Percentiles rank a stretch among this genome's conserved stretches.
Evolutionary conservation across 2,888 invertebrate species (phyloP).

Genomic region (Lasioglossum villosulum): DNA sequence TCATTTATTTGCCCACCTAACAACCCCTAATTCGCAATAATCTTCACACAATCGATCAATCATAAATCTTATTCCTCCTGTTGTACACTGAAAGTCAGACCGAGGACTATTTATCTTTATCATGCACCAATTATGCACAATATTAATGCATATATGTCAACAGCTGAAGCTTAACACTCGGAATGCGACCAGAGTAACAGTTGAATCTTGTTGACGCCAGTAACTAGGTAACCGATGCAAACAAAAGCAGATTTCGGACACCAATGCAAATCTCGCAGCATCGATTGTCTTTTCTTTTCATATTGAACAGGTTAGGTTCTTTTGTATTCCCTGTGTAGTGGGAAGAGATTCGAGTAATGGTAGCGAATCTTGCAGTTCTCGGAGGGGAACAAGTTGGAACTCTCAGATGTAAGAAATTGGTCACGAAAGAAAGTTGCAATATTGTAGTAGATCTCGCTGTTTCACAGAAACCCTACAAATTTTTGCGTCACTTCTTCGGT

Average conservation of each 20-base stretch:
- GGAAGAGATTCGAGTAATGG: no score
- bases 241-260: neutral
- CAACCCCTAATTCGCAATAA: neutral
- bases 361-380: no score
- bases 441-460: neutral
- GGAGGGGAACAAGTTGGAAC: no score
- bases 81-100: neutral
- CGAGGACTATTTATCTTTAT: neutral
- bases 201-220: neutral
- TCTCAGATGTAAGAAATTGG: neutral
- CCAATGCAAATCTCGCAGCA: neutral
- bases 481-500: neutral
- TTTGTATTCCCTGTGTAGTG: no score
- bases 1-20: slow-evolving; percentile 8
- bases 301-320: neutral
- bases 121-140: neutral
- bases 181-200: neutral
- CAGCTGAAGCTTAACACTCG: neutral
- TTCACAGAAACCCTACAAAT: neutral
- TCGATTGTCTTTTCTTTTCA: neutral
- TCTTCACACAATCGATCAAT: neutral
- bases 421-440: neutral
- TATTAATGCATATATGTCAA: neutral
- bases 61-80: neutral
- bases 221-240: neutral